Evolutionary conservation across 2,113 vertebrate species (phyloP).

Genomic region (Mellivora capensis): DNA sequence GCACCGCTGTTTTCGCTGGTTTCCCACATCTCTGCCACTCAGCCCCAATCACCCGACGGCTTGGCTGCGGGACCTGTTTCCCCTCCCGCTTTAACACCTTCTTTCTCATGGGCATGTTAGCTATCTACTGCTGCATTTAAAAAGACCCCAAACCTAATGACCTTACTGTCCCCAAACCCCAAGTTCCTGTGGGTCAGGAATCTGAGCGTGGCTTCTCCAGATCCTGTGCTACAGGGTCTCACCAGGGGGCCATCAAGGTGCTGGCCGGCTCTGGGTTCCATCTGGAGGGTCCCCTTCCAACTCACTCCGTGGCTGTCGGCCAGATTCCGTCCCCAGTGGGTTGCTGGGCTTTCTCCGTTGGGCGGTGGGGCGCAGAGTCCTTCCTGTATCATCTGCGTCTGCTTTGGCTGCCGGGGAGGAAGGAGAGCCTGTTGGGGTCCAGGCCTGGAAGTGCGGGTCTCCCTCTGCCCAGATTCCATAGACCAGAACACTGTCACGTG

Average conservation of each 20-base stretch:
- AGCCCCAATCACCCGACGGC: fast-evolving
- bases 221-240: not conserved
- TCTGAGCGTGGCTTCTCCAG: fast-evolving
- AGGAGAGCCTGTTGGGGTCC: not conserved
- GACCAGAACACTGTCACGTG: not conserved
- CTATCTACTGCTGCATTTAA: not conserved
- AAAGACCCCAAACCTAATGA: not conserved
- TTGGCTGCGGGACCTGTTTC: not conserved
- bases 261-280: not conserved
- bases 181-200: not conserved
- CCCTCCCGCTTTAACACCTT: not conserved
- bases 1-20: fast-evolving
- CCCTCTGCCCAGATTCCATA: not conserved
- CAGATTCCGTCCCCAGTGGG: fast-evolving
- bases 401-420: not conserved
- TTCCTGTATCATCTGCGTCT: not conserved
- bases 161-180: not conserved
- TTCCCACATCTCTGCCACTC: not conserved
- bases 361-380: fast-evolving
- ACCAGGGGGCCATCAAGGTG: not conserved
- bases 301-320: fast-evolving
- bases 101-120: fast-evolving
- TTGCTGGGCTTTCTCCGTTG: too few species aligned
- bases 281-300: not conserved
- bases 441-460: not conserved